Conservation (phyloP, 1,140 invertebrate genomes). For the Elymnias hypermnestra region DNA sequence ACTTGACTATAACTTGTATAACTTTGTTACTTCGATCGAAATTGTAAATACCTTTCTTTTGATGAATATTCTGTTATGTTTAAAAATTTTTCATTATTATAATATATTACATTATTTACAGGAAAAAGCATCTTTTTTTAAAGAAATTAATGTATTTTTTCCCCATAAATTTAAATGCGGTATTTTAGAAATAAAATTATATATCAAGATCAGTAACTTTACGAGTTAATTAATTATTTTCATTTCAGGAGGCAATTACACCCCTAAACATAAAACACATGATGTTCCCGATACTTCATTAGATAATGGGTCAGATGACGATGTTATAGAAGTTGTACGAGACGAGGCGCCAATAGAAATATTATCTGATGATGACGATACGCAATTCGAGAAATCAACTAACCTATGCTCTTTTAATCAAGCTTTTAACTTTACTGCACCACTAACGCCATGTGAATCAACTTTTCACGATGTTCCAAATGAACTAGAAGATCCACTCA, state of each 20-base stretch:
- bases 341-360: slow-evolving; percentile 69
- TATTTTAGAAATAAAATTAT: too few relatives aligned
- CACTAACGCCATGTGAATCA: slow-evolving; percentile 8
- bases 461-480: slow-evolving; percentile 3
- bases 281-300: slow-evolving; percentile 7
- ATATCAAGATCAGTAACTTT: too few relatives aligned
- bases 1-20: too few relatives aligned
- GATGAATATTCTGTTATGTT: too few relatives aligned
- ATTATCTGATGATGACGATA: slow-evolving; percentile 61
- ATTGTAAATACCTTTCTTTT: too few relatives aligned
- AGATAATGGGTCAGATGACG: slow-evolving; percentile 57
- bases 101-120: too few relatives aligned
- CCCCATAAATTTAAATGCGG: too few relatives aligned
- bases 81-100: too few relatives aligned
- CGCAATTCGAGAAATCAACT: slow-evolving; percentile 33
- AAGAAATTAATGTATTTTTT: too few relatives aligned
- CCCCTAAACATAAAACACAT: slow-evolving; percentile 13
- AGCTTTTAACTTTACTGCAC: slow-evolving; percentile 18
- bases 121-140: too few relatives aligned
- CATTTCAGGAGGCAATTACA: background rate
- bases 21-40: too few relatives aligned
- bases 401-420: slow-evolving; percentile 13
- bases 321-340: slow-evolving; percentile 65
- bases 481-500: slow-evolving; percentile 12
- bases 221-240: too few relatives aligned